Conservation (phyloP, 2,113 vertebrate species). For the Struthidea cinerea region DNA sequence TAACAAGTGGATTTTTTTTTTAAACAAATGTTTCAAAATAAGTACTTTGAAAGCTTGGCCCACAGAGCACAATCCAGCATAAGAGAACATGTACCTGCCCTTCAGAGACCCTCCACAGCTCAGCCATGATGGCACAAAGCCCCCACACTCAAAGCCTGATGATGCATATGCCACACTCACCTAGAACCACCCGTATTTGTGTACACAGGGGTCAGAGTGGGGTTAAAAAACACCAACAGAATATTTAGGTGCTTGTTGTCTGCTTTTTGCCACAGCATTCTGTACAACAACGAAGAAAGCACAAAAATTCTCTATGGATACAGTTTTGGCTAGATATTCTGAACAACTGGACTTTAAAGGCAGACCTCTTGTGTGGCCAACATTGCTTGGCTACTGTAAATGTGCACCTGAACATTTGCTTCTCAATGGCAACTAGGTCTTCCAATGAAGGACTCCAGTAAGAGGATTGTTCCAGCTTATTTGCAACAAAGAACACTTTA, state of each 20-base stretch:
- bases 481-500: not conserved
- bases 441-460: not conserved
- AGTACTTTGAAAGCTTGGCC: not conserved
- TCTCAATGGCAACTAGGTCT: not conserved
- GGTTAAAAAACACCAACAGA: not conserved
- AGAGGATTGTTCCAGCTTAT: not conserved
- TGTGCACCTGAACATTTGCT: not conserved
- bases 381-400: not conserved
- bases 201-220: fast-evolving
- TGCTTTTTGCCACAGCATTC: not conserved
- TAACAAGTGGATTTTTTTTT: not conserved
- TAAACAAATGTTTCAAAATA: not conserved
- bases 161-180: not conserved
- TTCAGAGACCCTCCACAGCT: not conserved
- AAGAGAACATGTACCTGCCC: not conserved
- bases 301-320: not conserved
- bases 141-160: not conserved
- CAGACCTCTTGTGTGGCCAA: not conserved
- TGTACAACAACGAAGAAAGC: not conserved
- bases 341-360: not conserved
- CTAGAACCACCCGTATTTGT: fast-evolving
- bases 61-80: fast-evolving
- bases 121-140: not conserved
- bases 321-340: not conserved
- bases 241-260: not conserved